These are phyloP conservation scores for Neosilurus hyrtlii DNA, from an alignment of 2,797 vertebrate genomes.

Conservation along the genomic window DNA sequence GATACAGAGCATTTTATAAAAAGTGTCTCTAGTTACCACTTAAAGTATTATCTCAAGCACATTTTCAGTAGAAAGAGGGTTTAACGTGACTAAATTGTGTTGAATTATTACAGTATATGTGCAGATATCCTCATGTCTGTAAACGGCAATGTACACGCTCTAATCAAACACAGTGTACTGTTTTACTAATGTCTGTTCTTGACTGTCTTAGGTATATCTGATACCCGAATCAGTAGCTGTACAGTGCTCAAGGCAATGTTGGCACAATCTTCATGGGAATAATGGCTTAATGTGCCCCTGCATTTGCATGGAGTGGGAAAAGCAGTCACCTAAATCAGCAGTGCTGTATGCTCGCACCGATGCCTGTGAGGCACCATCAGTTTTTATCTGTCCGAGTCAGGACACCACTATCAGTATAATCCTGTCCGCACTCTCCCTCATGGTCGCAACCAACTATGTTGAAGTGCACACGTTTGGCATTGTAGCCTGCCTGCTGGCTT, in stretches of 20 bases:
- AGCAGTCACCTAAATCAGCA: slow-evolving; percentile 69
- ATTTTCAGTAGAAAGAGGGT: not conserved
- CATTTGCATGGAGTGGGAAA: slow-evolving; percentile 73
- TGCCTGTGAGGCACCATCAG: slow-evolving; percentile 74
- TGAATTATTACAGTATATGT: not conserved
- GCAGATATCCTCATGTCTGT: not conserved
- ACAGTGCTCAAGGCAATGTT: slow-evolving; percentile 66
- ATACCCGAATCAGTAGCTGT: slow-evolving; percentile 72
- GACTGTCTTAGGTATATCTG: slow-evolving; percentile 68
- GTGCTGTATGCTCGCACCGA: slow-evolving; percentile 61
- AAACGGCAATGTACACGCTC: not conserved
- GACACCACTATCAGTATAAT: slow-evolving; percentile 75
- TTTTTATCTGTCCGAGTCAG: slow-evolving; percentile 76
- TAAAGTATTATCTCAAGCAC: no score
- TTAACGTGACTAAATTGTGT: not conserved
- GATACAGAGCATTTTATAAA: not conserved
- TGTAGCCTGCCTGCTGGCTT: slow-evolving; percentile 40
- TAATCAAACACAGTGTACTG: not conserved
- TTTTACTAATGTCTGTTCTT: slow-evolving; percentile 70
- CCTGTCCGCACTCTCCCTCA: slow-evolving; percentile 64
- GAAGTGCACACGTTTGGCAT: slow-evolving; percentile 50
- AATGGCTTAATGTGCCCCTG: slow-evolving; percentile 70
- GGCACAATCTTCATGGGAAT: slow-evolving; percentile 71
- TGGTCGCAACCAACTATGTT: slow-evolving; percentile 67
- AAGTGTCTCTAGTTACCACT: not conserved